A percentile compares a stretch with the other conserved stretches of the same genome.
Evolutionary conservation across 2,888 invertebrate species (phyloP).

Genomic region (Calameuta filiformis): DNA sequence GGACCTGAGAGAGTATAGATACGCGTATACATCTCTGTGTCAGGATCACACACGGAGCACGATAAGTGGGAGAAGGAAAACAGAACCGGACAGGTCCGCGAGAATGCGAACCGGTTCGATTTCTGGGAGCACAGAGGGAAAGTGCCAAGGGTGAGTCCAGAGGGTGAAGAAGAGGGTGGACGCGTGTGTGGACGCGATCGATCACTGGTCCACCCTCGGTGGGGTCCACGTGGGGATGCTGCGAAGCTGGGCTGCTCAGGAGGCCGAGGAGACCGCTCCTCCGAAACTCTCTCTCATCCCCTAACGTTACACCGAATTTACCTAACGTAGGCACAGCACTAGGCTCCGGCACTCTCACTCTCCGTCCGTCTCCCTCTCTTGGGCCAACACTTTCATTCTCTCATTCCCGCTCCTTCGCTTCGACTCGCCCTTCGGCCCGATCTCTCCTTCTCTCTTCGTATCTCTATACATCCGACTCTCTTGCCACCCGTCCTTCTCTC

Average conservation of each 20-base stretch:
- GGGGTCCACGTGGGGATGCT: conserved; percentile 34
- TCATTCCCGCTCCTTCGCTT: conserved; percentile 9
- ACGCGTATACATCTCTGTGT: background rate
- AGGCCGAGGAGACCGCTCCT: conserved; percentile 15
- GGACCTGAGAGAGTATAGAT: background rate
- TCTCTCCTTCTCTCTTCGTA: conserved; percentile 28
- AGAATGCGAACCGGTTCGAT: conserved; percentile 16
- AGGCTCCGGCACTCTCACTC: conserved; percentile 25
- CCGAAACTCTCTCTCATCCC: conserved; percentile 27
- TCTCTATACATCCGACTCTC: conserved; percentile 7
- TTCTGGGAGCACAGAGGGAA: conserved; percentile 10
- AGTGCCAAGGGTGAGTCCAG: conserved; percentile 21
- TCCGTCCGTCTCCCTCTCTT: conserved; percentile 19
- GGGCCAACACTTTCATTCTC: conserved; percentile 1
- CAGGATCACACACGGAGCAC: background rate
- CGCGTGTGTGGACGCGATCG: conserved; percentile 42
- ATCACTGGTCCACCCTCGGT: conserved; percentile 52
- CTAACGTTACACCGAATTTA: conserved; percentile 60
- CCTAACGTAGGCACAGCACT: conserved; percentile 58
- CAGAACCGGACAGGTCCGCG: background rate
- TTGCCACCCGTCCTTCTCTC: background rate
- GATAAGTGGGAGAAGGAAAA: background rate
- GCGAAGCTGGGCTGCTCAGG: background rate
- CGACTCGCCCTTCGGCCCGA: background rate
- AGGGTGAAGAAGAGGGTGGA: conserved; percentile 31